Base-by-base conservation (phyloP, 2,888 invertebrate genomes). In the Belgica antarctica region DNA sequence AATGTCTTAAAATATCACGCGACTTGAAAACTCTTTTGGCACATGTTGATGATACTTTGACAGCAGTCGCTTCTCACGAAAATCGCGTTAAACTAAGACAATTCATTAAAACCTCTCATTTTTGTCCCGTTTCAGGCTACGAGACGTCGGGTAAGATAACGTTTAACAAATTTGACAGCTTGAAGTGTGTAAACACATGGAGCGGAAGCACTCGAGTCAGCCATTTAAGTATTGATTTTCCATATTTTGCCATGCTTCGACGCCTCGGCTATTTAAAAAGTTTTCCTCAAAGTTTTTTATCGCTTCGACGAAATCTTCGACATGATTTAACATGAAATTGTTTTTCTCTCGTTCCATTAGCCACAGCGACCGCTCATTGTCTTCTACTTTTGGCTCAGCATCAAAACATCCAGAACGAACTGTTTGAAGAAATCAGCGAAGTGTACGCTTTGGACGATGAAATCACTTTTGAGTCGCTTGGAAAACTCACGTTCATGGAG, bases 381-480 rank as follows among this genome's bases (percentile, higher is more conserved):
- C 31, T 70, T 25, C 61, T 70, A 12, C 22, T 70, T 8, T 24
- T 70, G 19, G 70, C 70, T 3, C 59, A 61, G 19, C 70, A 70
- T 27, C 70, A 34, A 61, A 61, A 70, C 36, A 59, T 70, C 10
- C 70, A 70, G 36, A 61, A 70, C 8, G 31, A 27, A 61, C 22
- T 70, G 10, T 34, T 70, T 8, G 61, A 70, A 25, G 70, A 70
- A 70, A 61, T 70, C 17, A 70, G 41, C 12, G 61, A 59, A 70
- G 70, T 70, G 12, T 70, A 34, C 19, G 61, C 41, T 5, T 2
- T 46, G 22, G 68, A 68, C 22, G 68, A 68, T 28, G 68, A 68
- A 22, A 68, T 68, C n/a, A 68, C 62, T 10, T 27, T 62, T 24
- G 70, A 70, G 22, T 27, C 61, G 31, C 52, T 70, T n/a, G 36